A percentile compares a stretch with the other conserved stretches of the same genome.
Conservation (phyloP, 1,140 invertebrate species). For the Bombus confusus region DNA sequence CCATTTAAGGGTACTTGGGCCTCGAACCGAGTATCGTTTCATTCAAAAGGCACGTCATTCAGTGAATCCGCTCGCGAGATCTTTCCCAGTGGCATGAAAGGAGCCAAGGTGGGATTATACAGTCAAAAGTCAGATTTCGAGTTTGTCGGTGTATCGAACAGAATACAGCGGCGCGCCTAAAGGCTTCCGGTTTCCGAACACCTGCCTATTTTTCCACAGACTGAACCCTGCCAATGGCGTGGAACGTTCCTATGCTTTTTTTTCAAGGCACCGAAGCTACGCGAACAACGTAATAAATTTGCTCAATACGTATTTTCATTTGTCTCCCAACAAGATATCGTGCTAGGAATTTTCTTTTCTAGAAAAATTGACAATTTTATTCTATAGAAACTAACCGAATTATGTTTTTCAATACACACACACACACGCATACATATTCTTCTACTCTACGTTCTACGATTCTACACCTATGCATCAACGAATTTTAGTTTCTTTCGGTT, state of each 20-base stretch:
- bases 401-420: too few species aligned
- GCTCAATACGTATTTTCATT: too few species aligned
- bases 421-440: too few species aligned
- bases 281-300: too few species aligned
- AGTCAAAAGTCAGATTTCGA: conserved; percentile 82
- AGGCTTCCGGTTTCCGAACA: conserved; percentile 82
- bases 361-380: too few species aligned
- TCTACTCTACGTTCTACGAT: too few species aligned
- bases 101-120: conserved; percentile 77
- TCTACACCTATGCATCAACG: too few species aligned
- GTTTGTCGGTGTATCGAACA: conserved; percentile 81
- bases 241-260: conserved; percentile 15
- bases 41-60: conserved; percentile 20
- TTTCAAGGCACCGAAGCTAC: neutral
- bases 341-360: too few species aligned
- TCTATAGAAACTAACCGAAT: too few species aligned
- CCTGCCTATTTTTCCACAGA: conserved; percentile 72
- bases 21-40: conserved; percentile 1
- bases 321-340: too few species aligned
- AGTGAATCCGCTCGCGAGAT: conserved; percentile 55
- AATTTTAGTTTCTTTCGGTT: too few species aligned
- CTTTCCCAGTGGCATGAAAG: conserved; percentile 74
- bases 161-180: conserved; percentile 73
- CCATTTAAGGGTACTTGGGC: neutral
- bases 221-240: conserved; percentile 25